phyloP scores from a whole-genome alignment of 2,113 vertebrate genomes.

The Meriones unguiculatus region DNA sequence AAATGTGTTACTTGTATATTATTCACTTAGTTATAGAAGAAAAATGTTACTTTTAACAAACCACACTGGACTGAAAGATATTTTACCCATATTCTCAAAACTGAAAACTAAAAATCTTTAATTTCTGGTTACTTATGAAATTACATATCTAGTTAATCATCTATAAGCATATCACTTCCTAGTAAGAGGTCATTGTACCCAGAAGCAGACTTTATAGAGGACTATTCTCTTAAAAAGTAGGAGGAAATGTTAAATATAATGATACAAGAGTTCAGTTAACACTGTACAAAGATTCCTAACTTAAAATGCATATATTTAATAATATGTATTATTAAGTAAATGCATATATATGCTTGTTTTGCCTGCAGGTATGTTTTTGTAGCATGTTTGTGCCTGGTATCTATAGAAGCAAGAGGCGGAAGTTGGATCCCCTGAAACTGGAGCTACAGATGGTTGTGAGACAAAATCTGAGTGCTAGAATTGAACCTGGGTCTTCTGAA shows the following conservation, averaged over 20 bases:
- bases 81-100: neutral
- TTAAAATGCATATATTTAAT: conserved; percentile 25
- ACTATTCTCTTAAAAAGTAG: conserved; percentile 2
- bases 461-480: neutral
- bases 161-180: neutral
- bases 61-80: neutral
- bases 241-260: conserved; percentile 13
- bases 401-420: neutral
- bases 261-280: conserved; percentile 47
- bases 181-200: conserved; percentile 9
- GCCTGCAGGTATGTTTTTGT: neutral
- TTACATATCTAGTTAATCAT: neutral
- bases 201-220: neutral
- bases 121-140: neutral
- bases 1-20: neutral
- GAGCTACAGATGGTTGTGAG: neutral
- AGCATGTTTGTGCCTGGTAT: neutral
- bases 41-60: conserved; percentile 23
- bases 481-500: neutral
- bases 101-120: neutral
- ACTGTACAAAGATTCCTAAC: neutral
- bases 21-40: neutral
- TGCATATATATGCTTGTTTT: neutral
- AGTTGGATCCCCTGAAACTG: neutral
- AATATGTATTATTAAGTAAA: neutral